Evolutionary conservation across 1,140 invertebrate species (phyloP).

Genomic region (Penaeus japonicus): DNA sequence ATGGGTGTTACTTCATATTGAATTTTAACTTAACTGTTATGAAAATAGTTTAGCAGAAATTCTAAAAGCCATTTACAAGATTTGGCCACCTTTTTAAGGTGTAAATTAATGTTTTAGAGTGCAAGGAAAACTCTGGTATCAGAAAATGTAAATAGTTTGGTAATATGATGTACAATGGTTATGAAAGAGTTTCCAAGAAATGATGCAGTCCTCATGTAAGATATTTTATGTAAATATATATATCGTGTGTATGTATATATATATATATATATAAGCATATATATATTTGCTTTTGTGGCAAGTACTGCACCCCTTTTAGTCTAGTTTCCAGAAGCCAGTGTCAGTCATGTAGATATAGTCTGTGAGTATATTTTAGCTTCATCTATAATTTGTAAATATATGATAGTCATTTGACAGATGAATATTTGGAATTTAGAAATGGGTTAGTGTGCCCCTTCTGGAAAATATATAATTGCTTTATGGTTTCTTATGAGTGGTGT

Average conservation of each 20-base stretch:
- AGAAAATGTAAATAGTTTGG: not conserved
- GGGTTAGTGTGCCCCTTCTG: not conserved
- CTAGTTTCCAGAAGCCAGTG: not conserved
- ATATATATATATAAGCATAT: slow-evolving; percentile 4
- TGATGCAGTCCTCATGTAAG: not conserved
- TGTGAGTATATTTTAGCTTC: slow-evolving; percentile 3
- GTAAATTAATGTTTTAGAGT: not conserved
- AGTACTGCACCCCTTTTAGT: slow-evolving; percentile 3
- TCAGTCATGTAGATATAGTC: slow-evolving; percentile 20
- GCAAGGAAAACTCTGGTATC: not conserved
- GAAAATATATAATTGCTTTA: not conserved
- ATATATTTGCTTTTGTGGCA: slow-evolving; percentile 14
- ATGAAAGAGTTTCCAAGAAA: not conserved
- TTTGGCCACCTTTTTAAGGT: too few species aligned
- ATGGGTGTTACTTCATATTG: too few species aligned
- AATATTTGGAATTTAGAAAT: not conserved
- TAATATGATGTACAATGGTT: slow-evolving; percentile 2
- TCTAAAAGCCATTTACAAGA: too few species aligned
- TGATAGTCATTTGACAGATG: not conserved
- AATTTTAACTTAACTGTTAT: too few species aligned
- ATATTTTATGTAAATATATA: not conserved
- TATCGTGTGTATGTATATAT: not conserved
- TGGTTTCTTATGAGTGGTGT: not conserved
- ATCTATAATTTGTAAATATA: not conserved
- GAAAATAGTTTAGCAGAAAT: too few species aligned